Percentiles rank a stretch among this genome's conserved stretches.
Evolutionary conservation across 2,113 vertebrate genomes (phyloP).

Genomic region (Micronycteris hirsuta): DNA sequence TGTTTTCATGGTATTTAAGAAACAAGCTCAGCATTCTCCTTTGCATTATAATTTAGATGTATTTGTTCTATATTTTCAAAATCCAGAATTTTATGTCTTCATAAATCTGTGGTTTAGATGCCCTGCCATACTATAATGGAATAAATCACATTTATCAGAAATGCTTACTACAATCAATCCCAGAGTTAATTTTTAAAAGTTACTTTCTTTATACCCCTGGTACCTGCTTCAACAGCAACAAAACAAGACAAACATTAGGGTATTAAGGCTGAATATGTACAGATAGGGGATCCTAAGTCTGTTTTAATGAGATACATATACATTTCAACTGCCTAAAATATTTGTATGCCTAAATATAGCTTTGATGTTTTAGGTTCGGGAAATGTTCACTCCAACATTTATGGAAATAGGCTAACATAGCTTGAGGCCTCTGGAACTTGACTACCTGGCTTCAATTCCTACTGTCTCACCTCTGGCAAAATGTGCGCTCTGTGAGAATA

Average conservation of each 20-base stretch:
- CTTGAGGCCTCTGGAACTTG: not conserved
- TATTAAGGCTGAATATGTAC: not conserved
- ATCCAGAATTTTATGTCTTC: not conserved
- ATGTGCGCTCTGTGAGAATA: not conserved
- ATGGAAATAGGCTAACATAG: not conserved
- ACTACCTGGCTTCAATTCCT: not conserved
- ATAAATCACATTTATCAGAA: conserved; percentile 33
- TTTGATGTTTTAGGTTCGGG: not conserved
- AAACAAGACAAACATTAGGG: not conserved
- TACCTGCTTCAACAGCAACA: not conserved
- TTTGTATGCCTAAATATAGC: not conserved
- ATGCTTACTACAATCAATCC: not conserved
- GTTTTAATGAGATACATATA: not conserved
- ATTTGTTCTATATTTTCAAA: not conserved
- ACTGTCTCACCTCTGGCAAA: not conserved
- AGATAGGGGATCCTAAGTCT: not conserved
- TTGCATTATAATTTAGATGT: conserved; percentile 35
- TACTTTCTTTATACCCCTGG: not conserved
- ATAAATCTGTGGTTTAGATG: not conserved
- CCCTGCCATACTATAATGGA: not conserved
- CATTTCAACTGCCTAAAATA: not conserved
- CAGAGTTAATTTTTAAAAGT: not conserved
- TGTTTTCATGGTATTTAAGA: conserved; percentile 35
- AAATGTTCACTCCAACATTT: not conserved
- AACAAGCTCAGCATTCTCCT: conserved; percentile 11